Conservation (phyloP, 2,888 invertebrate genomes). For the Auanema freiburgensis region DNA sequence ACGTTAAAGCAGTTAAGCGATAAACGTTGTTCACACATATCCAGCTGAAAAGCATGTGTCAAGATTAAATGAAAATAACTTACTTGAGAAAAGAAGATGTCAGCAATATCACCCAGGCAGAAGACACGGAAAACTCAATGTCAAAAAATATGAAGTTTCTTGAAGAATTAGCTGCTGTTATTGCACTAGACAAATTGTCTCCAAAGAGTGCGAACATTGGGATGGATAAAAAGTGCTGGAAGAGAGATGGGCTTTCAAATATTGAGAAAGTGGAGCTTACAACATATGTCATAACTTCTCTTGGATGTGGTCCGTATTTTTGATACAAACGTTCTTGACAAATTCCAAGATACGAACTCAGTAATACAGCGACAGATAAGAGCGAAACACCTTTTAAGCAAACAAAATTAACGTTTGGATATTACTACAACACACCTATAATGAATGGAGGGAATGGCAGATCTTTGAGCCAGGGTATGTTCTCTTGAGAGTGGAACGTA, state of each 20-base stretch:
- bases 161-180: conserved; percentile 73
- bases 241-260: background rate
- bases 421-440: conserved; percentile 23
- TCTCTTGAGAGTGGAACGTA: background rate
- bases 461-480: conserved; percentile 12
- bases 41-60: conserved; percentile 68
- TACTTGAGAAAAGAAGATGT: conserved; percentile 43
- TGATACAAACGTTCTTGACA: conserved; percentile 67
- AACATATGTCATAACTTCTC: conserved; percentile 59
- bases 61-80: conserved; percentile 12
- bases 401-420: background rate
- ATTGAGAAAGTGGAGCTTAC: conserved; percentile 21
- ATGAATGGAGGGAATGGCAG: conserved; percentile 40
- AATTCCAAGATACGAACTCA: conserved; percentile 78
- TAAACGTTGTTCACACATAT: conserved; percentile 83
- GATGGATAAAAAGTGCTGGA: conserved; percentile 81
- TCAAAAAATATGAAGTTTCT: conserved; percentile 62
- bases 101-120: conserved; percentile 71
- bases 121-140: conserved; percentile 70
- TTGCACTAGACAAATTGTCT: conserved; percentile 78
- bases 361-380: conserved; percentile 81
- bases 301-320: conserved; percentile 75
- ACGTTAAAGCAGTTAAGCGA: conserved; percentile 80
- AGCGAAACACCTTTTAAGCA: conserved; percentile 68
- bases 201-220: conserved; percentile 83